Evolutionary conservation across 2,113 vertebrate genomes (phyloP).

Genomic region (Salvelinus fontinalis): DNA sequence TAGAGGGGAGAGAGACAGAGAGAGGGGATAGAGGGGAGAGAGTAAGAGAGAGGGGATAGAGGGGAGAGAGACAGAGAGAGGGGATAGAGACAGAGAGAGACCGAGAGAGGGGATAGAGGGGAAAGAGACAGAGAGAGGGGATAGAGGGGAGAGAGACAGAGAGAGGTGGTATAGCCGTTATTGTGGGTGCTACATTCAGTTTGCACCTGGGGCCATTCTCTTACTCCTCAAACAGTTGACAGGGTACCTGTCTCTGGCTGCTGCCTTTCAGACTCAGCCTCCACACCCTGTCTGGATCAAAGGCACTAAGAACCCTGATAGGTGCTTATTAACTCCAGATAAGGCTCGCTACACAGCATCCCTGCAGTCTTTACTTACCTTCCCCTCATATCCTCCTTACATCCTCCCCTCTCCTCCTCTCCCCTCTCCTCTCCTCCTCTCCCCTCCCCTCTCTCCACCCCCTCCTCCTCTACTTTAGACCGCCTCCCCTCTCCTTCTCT

Average conservation of each 20-base stretch:
- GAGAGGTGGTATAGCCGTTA: not conserved
- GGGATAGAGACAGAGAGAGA: not conserved
- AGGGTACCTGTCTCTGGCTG: slow-evolving; percentile 50
- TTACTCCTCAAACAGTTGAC: not conserved
- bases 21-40: too few species aligned
- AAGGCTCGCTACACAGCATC: not conserved
- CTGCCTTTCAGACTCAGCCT: slow-evolving; percentile 44
- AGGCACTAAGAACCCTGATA: slow-evolving; percentile 57
- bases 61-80: not conserved
- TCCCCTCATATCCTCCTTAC: slow-evolving; percentile 33
- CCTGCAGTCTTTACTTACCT: slow-evolving; percentile 40
- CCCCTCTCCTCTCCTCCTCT: too few species aligned
- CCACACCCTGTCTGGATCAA: slow-evolving; percentile 57
- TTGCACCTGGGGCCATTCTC: not conserved
- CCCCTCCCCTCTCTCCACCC: too few species aligned
- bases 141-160: not conserved
- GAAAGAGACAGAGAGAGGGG: too few species aligned
- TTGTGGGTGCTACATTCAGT: not conserved
- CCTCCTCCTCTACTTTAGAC: too few species aligned
- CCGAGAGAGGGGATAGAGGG: not conserved
- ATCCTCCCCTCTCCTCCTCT: not conserved
- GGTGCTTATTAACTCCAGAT: slow-evolving; percentile 64
- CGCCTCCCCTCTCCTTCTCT: too few species aligned
- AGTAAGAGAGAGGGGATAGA: too few species aligned
- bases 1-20: too few species aligned